These are phyloP conservation scores for Agriopis leucophaearia DNA, from an alignment of 2,888 invertebrate genomes.

Conservation along the genomic window DNA sequence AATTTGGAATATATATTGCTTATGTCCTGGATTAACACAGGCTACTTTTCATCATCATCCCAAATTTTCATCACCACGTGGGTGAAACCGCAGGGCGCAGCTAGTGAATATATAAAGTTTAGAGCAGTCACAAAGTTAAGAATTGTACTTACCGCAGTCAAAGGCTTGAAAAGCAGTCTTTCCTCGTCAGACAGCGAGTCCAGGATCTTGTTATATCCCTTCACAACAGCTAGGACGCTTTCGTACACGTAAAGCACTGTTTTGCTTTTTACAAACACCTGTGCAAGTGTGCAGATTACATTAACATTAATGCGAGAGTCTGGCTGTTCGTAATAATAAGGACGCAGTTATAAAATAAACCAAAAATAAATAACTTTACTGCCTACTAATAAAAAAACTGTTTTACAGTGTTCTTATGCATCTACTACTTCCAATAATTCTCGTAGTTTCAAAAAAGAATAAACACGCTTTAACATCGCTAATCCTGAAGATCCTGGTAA, in stretches of 20 bases:
- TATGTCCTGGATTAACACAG: too few species aligned
- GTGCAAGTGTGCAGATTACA: conserved; percentile 42
- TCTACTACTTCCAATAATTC: too few species aligned
- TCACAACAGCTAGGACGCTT: conserved; percentile 90
- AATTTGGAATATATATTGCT: too few species aligned
- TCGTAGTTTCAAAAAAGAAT: too few species aligned
- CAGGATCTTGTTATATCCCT: conserved; percentile 92
- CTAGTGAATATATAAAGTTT: too few species aligned
- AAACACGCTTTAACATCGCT: too few species aligned
- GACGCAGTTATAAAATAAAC: not conserved
- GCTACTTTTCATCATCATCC: too few species aligned
- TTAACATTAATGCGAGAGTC: not conserved
- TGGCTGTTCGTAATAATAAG: not conserved
- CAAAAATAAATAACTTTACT: not conserved
- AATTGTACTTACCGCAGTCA: conserved; percentile 84
- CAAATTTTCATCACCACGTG: too few species aligned
- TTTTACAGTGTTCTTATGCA: too few species aligned
- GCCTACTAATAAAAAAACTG: not conserved
- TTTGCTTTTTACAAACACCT: conserved; percentile 87
- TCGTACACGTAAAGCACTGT: conserved; percentile 88
- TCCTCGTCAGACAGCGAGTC: conserved; percentile 92
- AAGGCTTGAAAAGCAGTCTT: conserved; percentile 90
- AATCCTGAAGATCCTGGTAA: too few species aligned
- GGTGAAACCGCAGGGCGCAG: too few species aligned
- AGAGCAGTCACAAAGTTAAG: not conserved